Evolutionary conservation across 2,888 invertebrate species (phyloP).

Genomic region (Parnassius orleans): DNA sequence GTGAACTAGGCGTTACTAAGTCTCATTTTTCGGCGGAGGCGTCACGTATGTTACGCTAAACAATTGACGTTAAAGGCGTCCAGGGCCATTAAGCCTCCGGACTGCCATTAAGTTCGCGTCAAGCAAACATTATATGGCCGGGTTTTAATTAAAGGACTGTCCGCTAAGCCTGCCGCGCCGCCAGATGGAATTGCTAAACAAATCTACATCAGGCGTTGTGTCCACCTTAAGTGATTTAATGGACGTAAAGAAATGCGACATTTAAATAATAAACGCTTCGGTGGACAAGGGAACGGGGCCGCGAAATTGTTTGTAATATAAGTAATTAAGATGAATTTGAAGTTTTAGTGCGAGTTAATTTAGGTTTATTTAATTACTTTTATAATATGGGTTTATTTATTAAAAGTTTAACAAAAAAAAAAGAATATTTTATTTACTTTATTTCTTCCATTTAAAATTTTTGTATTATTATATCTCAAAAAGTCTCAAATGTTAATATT

Average conservation of each 20-base stretch:
- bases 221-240: slow-evolving; percentile 82
- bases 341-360: not conserved
- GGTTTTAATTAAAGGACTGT: slow-evolving; percentile 79
- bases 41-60: slow-evolving; percentile 45
- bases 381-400: too few relatives aligned
- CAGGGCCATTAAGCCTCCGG: slow-evolving; percentile 69
- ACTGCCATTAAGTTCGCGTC: slow-evolving; percentile 76
- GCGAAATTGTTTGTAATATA: slow-evolving; percentile 25
- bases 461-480: too few relatives aligned
- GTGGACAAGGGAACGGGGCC: slow-evolving; percentile 34
- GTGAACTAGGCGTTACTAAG: not conserved
- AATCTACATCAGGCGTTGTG: slow-evolving; percentile 78
- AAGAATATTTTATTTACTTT: too few relatives aligned
- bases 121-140: slow-evolving; percentile 72
- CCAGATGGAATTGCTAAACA: slow-evolving; percentile 80
- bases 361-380: too few relatives aligned
- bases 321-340: slow-evolving; percentile 19
- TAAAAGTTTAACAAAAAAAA: too few relatives aligned
- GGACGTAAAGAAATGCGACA: slow-evolving; percentile 77
- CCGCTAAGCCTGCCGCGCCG: slow-evolving; percentile 59
- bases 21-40: slow-evolving; percentile 27
- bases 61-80: slow-evolving; percentile 74
- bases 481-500: too few relatives aligned
- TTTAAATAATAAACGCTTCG: slow-evolving; percentile 58
- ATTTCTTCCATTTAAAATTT: too few relatives aligned